Conservation (phyloP, 2,113 vertebrate genomes). For the Apteryx mantelli region DNA sequence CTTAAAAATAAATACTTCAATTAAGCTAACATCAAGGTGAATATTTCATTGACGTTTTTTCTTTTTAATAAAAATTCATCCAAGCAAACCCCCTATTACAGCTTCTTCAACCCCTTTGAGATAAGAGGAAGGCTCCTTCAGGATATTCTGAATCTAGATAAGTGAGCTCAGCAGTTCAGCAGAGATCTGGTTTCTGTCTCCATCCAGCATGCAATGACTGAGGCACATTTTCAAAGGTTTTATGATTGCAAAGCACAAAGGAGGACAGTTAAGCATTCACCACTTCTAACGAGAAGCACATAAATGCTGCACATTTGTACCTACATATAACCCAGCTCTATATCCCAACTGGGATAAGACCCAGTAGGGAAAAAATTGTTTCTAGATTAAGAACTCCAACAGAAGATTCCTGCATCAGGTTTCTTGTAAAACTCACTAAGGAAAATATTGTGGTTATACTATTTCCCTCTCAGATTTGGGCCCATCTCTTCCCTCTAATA, state of each 20-base stretch:
- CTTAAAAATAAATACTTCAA: neutral
- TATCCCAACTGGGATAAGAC: neutral
- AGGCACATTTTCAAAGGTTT: neutral
- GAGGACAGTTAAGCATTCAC: neutral
- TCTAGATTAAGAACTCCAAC: neutral
- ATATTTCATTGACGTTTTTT: neutral
- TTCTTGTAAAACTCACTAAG: neutral
- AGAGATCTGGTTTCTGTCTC: neutral
- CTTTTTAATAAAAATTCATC: neutral
- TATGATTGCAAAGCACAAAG: neutral
- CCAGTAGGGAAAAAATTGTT: neutral
- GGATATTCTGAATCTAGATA: neutral
- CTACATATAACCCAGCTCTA: neutral
- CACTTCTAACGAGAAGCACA: neutral
- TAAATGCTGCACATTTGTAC: too few relatives aligned
- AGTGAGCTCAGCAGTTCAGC: fast-evolving
- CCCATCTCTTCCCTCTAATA: neutral
- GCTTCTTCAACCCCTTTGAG: neutral
- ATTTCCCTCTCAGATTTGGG: neutral
- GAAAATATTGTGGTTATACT: neutral
- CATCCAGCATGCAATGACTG: neutral
- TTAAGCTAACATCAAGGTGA: neutral
- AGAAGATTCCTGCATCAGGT: neutral
- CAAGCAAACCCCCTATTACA: neutral
- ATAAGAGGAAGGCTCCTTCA: neutral